These are phyloP conservation scores for Agelaius tricolor DNA, from an alignment of 2,113 vertebrate species.

Conservation along the genomic window DNA sequence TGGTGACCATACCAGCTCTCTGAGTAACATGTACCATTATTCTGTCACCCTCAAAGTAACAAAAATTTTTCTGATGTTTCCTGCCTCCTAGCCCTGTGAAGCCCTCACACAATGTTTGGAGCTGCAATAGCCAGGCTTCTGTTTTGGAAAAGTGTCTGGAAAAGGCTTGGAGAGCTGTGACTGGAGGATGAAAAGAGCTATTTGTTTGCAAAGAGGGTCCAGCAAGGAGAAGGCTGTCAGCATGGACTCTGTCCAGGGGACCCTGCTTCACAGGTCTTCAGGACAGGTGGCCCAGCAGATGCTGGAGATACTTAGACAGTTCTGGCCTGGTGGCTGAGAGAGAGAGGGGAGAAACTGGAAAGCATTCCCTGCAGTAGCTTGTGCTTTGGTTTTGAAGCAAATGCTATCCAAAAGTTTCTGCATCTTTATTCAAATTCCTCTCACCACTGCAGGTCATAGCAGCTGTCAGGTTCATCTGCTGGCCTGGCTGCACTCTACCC, in stretches of 20 bases:
- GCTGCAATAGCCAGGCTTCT: not conserved
- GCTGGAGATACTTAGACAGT: not conserved
- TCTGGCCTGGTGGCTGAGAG: not conserved
- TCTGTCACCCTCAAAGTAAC: not conserved
- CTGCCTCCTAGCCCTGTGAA: not conserved
- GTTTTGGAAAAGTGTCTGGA: not conserved
- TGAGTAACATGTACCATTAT: not conserved
- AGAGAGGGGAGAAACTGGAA: not conserved
- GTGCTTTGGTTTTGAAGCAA: not conserved
- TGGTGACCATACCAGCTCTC: not conserved
- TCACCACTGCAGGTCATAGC: rapidly evolving
- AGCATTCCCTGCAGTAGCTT: not conserved
- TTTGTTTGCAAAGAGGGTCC: not conserved
- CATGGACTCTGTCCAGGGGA: not conserved
- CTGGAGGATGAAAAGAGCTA: not conserved
- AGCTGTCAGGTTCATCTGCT: rapidly evolving
- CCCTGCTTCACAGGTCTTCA: not conserved
- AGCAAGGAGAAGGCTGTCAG: not conserved
- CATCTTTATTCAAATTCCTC: not conserved
- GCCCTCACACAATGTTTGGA: rapidly evolving
- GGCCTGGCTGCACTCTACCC: rapidly evolving
- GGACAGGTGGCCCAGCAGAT: not conserved
- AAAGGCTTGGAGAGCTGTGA: not conserved
- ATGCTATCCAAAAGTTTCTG: rapidly evolving
- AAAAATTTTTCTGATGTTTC: not conserved